Evolutionary conservation across 2,113 vertebrate species (phyloP).

Genomic region (Lepisosteus osseus): DNA sequence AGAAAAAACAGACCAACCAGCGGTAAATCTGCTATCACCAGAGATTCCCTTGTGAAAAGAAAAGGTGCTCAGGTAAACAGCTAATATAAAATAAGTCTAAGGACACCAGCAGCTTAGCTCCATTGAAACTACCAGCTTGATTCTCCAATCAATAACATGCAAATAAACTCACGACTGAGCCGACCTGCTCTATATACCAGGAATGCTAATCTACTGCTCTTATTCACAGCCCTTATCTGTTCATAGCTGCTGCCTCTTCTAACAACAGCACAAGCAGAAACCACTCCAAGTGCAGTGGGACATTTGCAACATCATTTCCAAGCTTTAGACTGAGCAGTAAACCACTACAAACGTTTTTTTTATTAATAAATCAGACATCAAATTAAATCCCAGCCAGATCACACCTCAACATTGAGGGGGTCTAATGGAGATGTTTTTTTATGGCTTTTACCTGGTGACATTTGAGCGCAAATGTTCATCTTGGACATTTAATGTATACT

Average conservation of each 20-base stretch:
- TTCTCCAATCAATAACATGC: slow-evolving; percentile 26
- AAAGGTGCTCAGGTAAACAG: slow-evolving; percentile 13
- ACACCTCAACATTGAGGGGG: too few relatives aligned
- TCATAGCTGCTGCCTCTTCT: slow-evolving; percentile 46
- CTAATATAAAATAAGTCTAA: neutral
- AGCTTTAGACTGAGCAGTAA: slow-evolving; percentile 37
- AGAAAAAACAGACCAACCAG: slow-evolving; percentile 11
- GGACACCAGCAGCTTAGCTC: slow-evolving; percentile 9
- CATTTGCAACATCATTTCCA: slow-evolving; percentile 34
- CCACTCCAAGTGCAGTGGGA: slow-evolving; percentile 37
- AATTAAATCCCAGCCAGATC: neutral
- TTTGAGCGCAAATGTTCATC: too few relatives aligned
- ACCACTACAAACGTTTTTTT: neutral
- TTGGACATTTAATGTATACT: too few relatives aligned
- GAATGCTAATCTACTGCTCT: slow-evolving; percentile 42
- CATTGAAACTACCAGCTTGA: slow-evolving; percentile 24
- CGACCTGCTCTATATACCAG: slow-evolving; percentile 30
- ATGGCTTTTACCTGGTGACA: too few relatives aligned
- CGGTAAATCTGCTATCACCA: neutral
- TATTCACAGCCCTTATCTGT: slow-evolving; percentile 35
- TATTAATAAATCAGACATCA: neutral
- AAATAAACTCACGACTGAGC: slow-evolving; percentile 30
- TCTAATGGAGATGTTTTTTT: too few relatives aligned
- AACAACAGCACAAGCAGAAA: slow-evolving; percentile 52
- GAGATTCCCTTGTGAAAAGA: neutral